Conservation (phyloP, 1,140 invertebrate species). For the Bombus ignitus region DNA sequence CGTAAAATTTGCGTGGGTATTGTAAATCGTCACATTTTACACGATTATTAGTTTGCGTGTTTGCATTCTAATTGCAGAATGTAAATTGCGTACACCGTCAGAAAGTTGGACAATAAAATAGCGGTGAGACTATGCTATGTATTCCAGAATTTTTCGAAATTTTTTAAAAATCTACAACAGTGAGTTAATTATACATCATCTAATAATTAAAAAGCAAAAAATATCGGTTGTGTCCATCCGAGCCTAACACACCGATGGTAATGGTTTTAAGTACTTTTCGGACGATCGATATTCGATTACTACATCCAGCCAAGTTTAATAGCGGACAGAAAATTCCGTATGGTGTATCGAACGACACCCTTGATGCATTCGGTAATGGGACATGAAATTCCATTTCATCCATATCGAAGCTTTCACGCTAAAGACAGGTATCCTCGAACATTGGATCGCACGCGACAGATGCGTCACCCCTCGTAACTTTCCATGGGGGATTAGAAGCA, state of each 20-base stretch:
- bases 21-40: background rate
- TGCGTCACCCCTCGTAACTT: slow-evolving; percentile 68
- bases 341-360: background rate
- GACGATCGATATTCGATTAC: background rate
- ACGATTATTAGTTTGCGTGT: background rate
- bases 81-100: background rate
- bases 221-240: too few relatives aligned
- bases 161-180: background rate
- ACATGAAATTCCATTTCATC: slow-evolving; percentile 24
- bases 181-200: background rate
- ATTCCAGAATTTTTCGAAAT: background rate
- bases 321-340: background rate
- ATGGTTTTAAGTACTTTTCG: background rate
- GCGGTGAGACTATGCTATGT: too few relatives aligned
- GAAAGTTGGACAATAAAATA: background rate
- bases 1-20: background rate
- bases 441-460: slow-evolving; percentile 37
- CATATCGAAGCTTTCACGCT: background rate
- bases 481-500: slow-evolving; percentile 56
- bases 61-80: background rate
- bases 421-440: background rate
- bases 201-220: background rate
- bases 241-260: background rate
- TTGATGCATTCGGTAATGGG: background rate
- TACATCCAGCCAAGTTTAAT: background rate